Conservation (phyloP, 2,888 invertebrate species). For the Pyrocoelia pectoralis region DNA sequence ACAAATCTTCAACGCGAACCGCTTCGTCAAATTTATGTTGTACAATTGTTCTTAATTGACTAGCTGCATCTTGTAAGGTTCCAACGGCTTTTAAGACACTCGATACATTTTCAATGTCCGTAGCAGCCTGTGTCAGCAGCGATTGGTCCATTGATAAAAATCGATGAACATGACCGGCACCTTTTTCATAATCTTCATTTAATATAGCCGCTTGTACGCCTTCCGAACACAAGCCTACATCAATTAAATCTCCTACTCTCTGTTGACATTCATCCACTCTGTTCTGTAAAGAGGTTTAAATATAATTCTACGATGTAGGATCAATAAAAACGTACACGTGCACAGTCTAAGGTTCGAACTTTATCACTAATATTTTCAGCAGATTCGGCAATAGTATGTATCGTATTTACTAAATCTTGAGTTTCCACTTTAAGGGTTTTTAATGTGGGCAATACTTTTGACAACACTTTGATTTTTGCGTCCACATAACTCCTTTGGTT, state of each 20-base stretch:
- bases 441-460: constrained; percentile 80
- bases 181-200: constrained; percentile 96
- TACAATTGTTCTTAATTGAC: constrained; percentile 74
- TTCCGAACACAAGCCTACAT: constrained; percentile 94
- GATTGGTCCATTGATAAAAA: constrained; percentile 93
- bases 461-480: constrained; percentile 80
- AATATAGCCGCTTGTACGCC: constrained; percentile 95
- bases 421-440: constrained; percentile 80
- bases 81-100: constrained; percentile 75
- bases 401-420: constrained; percentile 82
- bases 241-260: constrained; percentile 92
- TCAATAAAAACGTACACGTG: constrained; percentile 72
- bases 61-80: constrained; percentile 78
- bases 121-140: constrained; percentile 77
- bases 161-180: constrained; percentile 94
- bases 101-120: constrained; percentile 76
- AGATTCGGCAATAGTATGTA: constrained; percentile 84
- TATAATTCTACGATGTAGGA: too few species aligned
- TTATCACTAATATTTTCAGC: constrained; percentile 96
- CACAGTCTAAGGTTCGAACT: constrained; percentile 91
- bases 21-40: constrained; percentile 90
- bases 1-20: constrained; percentile 84
- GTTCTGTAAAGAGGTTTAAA: too few species aligned
- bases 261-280: constrained; percentile 94
- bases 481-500: constrained; percentile 79